Conservation (phyloP, 2,113 vertebrate species). For the Phocoena phocoena region DNA sequence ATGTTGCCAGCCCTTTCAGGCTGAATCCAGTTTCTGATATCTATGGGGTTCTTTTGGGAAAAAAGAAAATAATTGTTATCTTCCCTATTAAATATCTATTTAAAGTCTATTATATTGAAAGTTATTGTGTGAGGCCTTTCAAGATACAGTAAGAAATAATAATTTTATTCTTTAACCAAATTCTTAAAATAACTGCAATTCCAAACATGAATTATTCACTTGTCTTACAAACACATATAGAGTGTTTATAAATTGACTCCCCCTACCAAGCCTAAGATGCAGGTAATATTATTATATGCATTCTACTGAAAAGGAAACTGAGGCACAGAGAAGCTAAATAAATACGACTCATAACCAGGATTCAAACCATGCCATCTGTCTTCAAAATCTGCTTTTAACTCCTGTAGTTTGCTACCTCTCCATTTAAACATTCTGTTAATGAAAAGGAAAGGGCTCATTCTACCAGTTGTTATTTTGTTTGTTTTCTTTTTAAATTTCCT, state of each 20-base stretch:
- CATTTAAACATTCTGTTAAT: background rate
- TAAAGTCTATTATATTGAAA: background rate
- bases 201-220: background rate
- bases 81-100: background rate
- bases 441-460: background rate
- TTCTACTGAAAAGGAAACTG: background rate
- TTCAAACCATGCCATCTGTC: background rate
- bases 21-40: slow-evolving; percentile 32
- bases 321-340: background rate
- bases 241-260: background rate
- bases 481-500: background rate
- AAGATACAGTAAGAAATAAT: background rate
- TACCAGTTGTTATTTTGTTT: background rate
- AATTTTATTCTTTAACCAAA: background rate
- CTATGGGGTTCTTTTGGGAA: background rate
- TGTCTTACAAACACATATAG: background rate
- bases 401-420: background rate
- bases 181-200: background rate
- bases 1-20: slow-evolving; percentile 11
- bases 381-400: background rate
- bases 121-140: background rate
- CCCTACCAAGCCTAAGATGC: background rate
- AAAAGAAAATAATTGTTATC: background rate
- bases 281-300: background rate
- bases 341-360: background rate